Evolutionary conservation across 2,888 invertebrate genomes (phyloP).

Genomic region (Cataglyphis rosenhaueri): DNA sequence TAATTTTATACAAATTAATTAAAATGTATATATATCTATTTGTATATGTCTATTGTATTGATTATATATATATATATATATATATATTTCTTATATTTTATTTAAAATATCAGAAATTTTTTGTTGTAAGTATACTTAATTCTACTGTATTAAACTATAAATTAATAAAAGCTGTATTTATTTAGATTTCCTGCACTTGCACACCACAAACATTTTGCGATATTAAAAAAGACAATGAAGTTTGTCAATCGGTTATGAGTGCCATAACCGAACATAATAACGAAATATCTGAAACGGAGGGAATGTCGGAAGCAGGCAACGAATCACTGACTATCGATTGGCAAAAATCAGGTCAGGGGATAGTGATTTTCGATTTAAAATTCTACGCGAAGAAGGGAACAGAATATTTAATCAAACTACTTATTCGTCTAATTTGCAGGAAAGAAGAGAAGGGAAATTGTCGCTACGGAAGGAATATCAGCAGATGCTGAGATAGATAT

Average conservation of each 20-base stretch:
- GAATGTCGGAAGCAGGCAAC: background rate
- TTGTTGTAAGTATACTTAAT: background rate
- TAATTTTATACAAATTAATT: background rate
- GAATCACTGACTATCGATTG: slow-evolving; percentile 15
- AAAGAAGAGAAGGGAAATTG: background rate
- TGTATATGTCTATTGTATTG: background rate
- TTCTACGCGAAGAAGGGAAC: background rate
- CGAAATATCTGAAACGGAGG: background rate
- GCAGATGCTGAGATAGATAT: background rate
- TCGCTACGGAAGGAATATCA: background rate
- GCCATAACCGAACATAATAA: slow-evolving; percentile 31
- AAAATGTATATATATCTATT: background rate
- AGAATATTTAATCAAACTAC: background rate
- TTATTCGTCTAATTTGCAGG: background rate
- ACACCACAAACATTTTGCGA: slow-evolving; percentile 47
- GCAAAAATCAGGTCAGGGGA: slow-evolving; percentile 10
- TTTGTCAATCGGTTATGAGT: background rate
- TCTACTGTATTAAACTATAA: background rate
- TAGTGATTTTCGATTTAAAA: background rate
- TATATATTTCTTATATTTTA: background rate
- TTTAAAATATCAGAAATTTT: background rate
- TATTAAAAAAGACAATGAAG: background rate
- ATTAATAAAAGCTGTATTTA: background rate
- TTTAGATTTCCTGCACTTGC: slow-evolving; percentile 42
- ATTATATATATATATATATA: too few species aligned